Evolutionary conservation across 2,797 vertebrate genomes (phyloP).

Genomic region (Buceros bicornis): DNA sequence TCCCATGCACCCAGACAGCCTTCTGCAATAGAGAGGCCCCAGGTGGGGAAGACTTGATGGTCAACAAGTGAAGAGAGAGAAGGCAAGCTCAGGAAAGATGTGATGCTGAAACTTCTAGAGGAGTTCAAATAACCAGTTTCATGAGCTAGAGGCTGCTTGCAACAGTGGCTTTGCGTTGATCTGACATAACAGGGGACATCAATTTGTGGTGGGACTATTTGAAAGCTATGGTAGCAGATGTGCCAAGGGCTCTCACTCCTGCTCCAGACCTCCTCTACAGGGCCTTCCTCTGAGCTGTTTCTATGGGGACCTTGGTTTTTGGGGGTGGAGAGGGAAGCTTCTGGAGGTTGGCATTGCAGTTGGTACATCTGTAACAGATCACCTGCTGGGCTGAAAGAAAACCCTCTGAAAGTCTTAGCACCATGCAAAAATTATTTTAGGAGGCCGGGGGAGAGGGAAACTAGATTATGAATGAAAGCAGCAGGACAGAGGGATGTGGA

Average conservation of each 20-base stretch:
- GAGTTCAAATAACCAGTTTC: neutral
- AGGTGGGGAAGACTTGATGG: neutral
- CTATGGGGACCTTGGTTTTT: neutral
- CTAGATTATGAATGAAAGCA: neutral
- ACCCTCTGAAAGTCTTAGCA: neutral
- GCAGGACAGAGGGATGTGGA: accelerated
- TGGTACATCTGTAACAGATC: neutral
- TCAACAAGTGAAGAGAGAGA: neutral
- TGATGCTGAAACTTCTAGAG: neutral
- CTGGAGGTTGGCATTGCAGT: neutral
- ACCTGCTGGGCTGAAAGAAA: neutral
- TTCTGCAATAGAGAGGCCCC: accelerated
- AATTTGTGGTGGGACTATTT: neutral
- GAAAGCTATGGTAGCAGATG: neutral
- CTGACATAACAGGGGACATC: neutral
- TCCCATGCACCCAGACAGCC: neutral
- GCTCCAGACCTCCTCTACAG: neutral
- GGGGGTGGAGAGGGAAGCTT: neutral
- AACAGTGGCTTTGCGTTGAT: neutral
- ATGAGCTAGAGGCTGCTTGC: neutral
- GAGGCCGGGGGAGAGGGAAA: neutral
- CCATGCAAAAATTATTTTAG: neutral
- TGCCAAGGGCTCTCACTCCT: accelerated
- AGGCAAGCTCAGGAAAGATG: neutral
- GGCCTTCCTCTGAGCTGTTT: neutral